Conservation (phyloP, 2,888 invertebrate genomes). For the Rotaria socialis region DNA sequence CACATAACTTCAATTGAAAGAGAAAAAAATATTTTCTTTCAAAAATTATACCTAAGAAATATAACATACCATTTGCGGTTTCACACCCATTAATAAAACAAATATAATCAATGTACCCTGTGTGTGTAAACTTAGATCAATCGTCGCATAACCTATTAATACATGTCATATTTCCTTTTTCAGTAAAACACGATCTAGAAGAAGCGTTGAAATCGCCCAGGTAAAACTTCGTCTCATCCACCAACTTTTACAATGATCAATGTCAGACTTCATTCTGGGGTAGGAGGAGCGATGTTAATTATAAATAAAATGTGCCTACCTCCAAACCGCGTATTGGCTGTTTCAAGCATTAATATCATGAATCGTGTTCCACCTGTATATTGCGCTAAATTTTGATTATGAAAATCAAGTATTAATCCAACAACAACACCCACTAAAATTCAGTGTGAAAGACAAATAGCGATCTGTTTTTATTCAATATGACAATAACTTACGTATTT, state of each 20-base stretch:
- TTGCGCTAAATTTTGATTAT: background rate
- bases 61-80: constrained; percentile 28
- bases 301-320: background rate
- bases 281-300: too few relatives aligned
- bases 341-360: constrained; percentile 33
- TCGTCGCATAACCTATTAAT: constrained; percentile 9
- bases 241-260: too few relatives aligned
- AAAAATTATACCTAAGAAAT: background rate
- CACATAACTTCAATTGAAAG: background rate
- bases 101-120: background rate
- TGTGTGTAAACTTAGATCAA: background rate
- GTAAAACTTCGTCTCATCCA: too few relatives aligned
- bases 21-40: background rate
- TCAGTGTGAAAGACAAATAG: too few relatives aligned
- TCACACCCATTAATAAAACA: constrained; percentile 8
- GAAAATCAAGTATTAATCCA: constrained; percentile 12
- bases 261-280: too few relatives aligned
- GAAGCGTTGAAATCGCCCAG: too few relatives aligned
- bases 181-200: too few relatives aligned
- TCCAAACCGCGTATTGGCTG: constrained; percentile 6
- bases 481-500: background rate
- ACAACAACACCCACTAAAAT: constrained; percentile 5
- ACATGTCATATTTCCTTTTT: background rate
- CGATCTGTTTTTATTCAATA: background rate
- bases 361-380: background rate